Evolutionary conservation across 2,113 vertebrate genomes (phyloP).

Genomic region (Dipodomys ordii): DNA sequence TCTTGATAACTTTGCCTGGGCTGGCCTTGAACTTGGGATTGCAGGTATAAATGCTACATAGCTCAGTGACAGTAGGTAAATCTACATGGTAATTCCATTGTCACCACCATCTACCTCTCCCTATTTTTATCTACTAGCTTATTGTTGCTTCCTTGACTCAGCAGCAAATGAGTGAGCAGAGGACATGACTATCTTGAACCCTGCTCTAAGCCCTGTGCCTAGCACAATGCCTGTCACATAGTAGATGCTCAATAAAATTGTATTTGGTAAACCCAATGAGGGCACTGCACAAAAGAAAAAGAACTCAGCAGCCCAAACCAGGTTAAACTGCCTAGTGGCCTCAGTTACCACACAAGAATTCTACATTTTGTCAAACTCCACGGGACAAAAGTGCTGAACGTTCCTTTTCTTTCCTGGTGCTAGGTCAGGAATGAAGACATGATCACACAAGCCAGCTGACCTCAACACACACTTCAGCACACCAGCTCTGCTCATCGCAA

Average conservation of each 20-base stretch:
- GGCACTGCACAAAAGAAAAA: not conserved
- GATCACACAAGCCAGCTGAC: constrained; percentile 67
- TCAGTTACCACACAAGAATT: not conserved
- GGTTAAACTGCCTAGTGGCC: not conserved
- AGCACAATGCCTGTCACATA: not conserved
- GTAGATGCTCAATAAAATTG: constrained; percentile 11
- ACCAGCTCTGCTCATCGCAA: constrained; percentile 36
- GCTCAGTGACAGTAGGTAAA: not conserved
- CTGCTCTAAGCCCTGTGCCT: not conserved
- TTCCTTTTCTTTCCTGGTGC: not conserved
- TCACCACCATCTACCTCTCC: not conserved
- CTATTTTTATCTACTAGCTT: not conserved
- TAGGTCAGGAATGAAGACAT: constrained; percentile 68
- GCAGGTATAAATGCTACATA: too few species aligned
- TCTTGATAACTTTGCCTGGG: too few species aligned
- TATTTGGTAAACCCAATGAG: not conserved
- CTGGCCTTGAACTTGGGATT: too few species aligned
- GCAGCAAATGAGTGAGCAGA: not conserved
- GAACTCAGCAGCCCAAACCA: not conserved
- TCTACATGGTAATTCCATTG: not conserved
- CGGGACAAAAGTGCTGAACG: not conserved
- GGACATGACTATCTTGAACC: not conserved
- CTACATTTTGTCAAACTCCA: not conserved
- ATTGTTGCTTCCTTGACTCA: too few species aligned
- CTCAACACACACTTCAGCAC: constrained; percentile 59